Evolutionary conservation across 2,888 invertebrate species (phyloP), one percentile per base, ranked within the genome.

Genomic region (Ceraclea dissimilis): DNA sequence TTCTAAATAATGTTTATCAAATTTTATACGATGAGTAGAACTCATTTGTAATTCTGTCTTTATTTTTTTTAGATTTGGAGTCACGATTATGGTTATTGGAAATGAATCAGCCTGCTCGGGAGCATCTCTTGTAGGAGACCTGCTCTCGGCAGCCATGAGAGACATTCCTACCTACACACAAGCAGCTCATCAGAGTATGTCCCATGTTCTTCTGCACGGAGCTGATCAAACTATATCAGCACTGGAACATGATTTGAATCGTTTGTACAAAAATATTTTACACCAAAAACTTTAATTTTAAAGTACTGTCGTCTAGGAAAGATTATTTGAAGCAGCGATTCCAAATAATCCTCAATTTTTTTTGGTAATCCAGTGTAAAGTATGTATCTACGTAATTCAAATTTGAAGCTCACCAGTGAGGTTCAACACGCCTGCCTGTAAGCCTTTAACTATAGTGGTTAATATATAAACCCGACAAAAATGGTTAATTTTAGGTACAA

Each of bases 171-270:
- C 79, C 54, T 85, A 83, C 66, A 71, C 84, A 56, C 73, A 78
- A 63, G 82, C 83, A 65, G 79, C 83, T n/a, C 80, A 83, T 65
- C 71, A 77, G 67, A 83, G 85, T 71, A 75, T 85, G 62, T 77
- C 81, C 62, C 75, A 75, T 66, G 76, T 78, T 62, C 70, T 81
- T 56, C 79, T 80, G 63, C 75, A 78, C 16, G 75, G 79, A 49
- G 75, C 83, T 63, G 83, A 85, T 69, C 78, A 81, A 63, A 76
- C 83, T 16, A 74, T 81, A 53, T 81, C 82, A 63, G 80, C 79
- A 52, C 76, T 82, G 62, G 74, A 79, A 65, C 77, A 76, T 63
- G 84, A 85, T 69, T 73, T 85, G 62, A 81, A 84, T 71, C 80
- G 85, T 85, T 70, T 72, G 26, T 26, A n/a, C n/a, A n/a, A n/a